These are phyloP conservation scores for Pomacea maculata DNA, from an alignment of 1,140 invertebrate species.

Conservation along the genomic window DNA sequence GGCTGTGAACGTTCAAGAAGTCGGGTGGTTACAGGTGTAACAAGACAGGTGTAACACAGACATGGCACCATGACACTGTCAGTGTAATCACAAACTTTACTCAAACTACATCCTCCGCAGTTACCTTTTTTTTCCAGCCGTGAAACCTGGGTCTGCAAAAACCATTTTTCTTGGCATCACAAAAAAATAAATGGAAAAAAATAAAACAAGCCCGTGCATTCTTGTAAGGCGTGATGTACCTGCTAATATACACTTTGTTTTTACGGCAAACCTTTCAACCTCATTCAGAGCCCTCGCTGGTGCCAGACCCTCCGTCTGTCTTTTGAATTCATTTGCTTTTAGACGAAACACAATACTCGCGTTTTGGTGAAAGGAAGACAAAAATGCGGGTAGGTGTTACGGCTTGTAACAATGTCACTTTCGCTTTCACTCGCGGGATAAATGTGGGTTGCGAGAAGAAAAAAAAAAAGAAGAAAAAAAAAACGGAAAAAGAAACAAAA, in stretches of 20 bases:
- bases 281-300: not conserved
- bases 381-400: conserved; percentile 1
- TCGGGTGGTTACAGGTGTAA: no score
- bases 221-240: conserved; percentile 16
- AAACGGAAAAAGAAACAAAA: not conserved
- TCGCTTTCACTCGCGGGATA: conserved; percentile 4
- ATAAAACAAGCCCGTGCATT: not conserved
- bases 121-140: no score
- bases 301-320: conserved; percentile 14
- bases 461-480: not conserved
- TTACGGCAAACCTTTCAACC: conserved; percentile 13
- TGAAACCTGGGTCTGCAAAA: no score
- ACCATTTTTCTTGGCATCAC: no score
- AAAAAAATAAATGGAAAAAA: no score
- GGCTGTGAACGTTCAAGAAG: no score
- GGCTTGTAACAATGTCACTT: conserved; percentile 18
- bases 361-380: not conserved
- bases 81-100: no score
- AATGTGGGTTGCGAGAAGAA: not conserved
- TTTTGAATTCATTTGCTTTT: not conserved
- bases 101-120: no score
- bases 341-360: no score
- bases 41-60: no score
- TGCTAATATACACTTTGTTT: conserved; percentile 18
- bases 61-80: no score